phyloP scores from a whole-genome alignment of 2,888 invertebrate genomes.

The Slavum lentiscoides region DNA sequence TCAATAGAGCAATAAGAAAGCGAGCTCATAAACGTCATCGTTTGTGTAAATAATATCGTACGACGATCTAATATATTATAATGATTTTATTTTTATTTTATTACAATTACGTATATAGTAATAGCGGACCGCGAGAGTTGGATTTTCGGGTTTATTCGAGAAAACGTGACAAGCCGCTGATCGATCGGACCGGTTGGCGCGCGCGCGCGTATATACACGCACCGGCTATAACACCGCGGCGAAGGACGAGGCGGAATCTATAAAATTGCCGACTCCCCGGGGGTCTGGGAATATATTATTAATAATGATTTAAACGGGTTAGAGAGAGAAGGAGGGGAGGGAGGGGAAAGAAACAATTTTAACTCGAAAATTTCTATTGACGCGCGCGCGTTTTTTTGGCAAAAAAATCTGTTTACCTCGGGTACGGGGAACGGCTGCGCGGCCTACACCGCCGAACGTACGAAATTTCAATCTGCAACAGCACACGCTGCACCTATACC shows the following conservation, averaged over 20 bases:
- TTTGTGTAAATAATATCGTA: background rate
- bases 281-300: constrained; percentile 16
- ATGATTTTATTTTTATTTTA: no score
- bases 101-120: no score
- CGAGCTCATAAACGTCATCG: background rate
- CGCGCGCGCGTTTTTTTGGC: constrained; percentile 13
- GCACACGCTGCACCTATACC: no score
- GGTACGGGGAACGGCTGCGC: background rate
- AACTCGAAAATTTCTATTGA: constrained; percentile 2
- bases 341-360: background rate
- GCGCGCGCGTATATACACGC: background rate
- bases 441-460: background rate
- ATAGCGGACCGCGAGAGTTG: background rate
- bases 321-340: background rate
- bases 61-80: background rate
- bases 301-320: constrained; percentile 17
- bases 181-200: constrained; percentile 49
- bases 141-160: constrained; percentile 5
- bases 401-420: constrained; percentile 21
- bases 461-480: constrained; percentile 33
- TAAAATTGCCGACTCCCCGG: constrained; percentile 18
- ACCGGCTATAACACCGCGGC: background rate
- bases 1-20: constrained; percentile 17
- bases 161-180: constrained; percentile 34
- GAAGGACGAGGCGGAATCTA: constrained; percentile 27